These are phyloP conservation scores for Temnothorax curvispinosus DNA, from an alignment of 1,140 invertebrate genomes.

Conservation along the genomic window DNA sequence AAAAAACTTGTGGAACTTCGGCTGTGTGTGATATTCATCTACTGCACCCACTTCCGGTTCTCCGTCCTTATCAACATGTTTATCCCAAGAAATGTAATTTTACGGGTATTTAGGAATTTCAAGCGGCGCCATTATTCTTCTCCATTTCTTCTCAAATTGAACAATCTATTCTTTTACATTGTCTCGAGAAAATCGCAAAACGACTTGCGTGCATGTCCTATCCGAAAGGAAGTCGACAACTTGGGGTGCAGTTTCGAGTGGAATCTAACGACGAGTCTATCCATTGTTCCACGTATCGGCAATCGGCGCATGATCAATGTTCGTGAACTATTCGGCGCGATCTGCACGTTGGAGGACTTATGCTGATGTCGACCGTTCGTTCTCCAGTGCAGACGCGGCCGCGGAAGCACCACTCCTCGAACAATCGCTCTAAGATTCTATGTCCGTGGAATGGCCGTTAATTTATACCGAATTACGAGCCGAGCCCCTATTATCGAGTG, in stretches of 20 bases:
- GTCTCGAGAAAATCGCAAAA: constrained; percentile 49
- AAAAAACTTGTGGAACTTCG: constrained; percentile 54
- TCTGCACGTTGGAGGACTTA: constrained; percentile 53
- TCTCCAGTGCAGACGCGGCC: constrained; percentile 31
- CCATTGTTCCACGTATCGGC: constrained; percentile 73
- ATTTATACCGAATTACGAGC: constrained; percentile 69
- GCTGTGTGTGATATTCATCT: constrained; percentile 49
- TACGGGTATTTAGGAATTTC: constrained; percentile 8
- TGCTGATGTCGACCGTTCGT: constrained; percentile 57
- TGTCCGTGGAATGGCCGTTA: constrained; percentile 71
- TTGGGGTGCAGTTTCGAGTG: constrained; percentile 74
- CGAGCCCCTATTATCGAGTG: constrained; percentile 48
- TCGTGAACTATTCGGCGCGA: constrained; percentile 74
- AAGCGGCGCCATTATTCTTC: neutral
- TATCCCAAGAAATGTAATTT: constrained; percentile 24
- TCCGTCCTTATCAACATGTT: constrained; percentile 43
- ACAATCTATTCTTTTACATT: neutral
- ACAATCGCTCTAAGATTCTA: constrained; percentile 74
- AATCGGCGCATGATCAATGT: constrained; percentile 74
- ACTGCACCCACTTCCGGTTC: constrained; percentile 27
- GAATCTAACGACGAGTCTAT: constrained; percentile 76
- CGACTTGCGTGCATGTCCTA: constrained; percentile 56
- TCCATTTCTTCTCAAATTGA: neutral
- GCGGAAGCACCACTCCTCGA: constrained; percentile 43
- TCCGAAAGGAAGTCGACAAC: constrained; percentile 61